Conservation (phyloP, 2,797 vertebrate genomes). For the Psittacula echo region DNA sequence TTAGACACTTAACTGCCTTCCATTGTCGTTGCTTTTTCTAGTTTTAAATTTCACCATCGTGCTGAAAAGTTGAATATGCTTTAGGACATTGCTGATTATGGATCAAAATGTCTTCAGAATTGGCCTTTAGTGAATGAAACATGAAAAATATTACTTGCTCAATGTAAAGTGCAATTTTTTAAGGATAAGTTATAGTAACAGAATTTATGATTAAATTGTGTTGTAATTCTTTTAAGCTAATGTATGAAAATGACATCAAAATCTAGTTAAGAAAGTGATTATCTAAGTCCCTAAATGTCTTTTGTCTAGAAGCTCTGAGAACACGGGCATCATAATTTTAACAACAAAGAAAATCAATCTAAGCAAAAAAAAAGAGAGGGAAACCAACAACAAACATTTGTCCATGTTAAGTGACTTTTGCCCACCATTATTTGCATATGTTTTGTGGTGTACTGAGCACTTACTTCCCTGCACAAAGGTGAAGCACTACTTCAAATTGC, state of each 20-base stretch:
- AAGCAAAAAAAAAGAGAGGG: not conserved
- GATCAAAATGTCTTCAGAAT: slow-evolving; percentile 55
- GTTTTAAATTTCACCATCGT: not conserved
- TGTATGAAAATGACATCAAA: slow-evolving; percentile 63
- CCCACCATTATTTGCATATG: not conserved
- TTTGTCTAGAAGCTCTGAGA: not conserved
- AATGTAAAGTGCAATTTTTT: slow-evolving; percentile 39
- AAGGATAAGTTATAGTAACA: slow-evolving; percentile 59
- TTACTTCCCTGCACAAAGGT: not conserved
- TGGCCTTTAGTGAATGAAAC: slow-evolving; percentile 52
- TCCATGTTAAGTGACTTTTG: not conserved
- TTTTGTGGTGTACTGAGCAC: not conserved
- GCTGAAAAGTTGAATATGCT: slow-evolving; percentile 17
- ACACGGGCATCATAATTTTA: not conserved
- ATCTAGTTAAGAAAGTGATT: slow-evolving; percentile 51
- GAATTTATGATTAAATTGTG: slow-evolving; percentile 62
- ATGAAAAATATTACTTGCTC: slow-evolving; percentile 52
- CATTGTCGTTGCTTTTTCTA: not conserved
- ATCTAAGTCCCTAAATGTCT: slow-evolving; percentile 36
- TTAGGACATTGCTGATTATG: slow-evolving; percentile 25
- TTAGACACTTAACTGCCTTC: not conserved
- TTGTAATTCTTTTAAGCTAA: slow-evolving; percentile 68
- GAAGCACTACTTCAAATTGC: slow-evolving; percentile 31
- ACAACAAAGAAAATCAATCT: not conserved
- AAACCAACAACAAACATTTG: not conserved